Conservation (phyloP, 30 jellyfish, hydroid and myxozoan species). For the Calvadosia cruxmelitensis region DNA sequence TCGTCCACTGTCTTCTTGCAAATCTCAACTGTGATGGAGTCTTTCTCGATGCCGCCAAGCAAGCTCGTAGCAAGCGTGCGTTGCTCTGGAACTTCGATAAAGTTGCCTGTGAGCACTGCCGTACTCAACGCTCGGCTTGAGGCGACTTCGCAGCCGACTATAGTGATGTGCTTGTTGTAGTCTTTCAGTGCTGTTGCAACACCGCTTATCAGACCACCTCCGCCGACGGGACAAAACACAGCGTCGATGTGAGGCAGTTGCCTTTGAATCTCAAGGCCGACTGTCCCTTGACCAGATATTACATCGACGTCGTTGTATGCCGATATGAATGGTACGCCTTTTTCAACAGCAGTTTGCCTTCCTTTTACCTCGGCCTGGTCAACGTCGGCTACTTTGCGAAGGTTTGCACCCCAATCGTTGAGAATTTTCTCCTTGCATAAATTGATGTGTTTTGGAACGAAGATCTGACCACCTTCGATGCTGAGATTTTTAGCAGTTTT, state of each 20-base stretch:
- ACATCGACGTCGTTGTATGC: conserved; percentile 69
- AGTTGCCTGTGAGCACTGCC: not conserved
- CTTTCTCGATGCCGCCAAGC: not conserved
- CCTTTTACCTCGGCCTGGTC: not conserved
- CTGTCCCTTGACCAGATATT: conserved; percentile 76
- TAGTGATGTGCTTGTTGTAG: conserved; percentile 30
- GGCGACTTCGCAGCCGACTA: not conserved
- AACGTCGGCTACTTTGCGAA: not conserved
- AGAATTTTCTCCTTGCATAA: not conserved
- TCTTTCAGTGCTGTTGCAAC: conserved; percentile 37
- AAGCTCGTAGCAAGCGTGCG: not conserved
- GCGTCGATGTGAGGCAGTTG: conserved; percentile 62
- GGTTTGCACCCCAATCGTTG: not conserved
- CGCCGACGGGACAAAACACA: conserved; percentile 79
- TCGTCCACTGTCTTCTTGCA: conserved; percentile 63
- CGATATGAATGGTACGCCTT: conserved; percentile 23
- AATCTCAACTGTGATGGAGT: conserved; percentile 39
- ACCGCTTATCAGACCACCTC: conserved; percentile 82
- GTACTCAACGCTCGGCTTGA: not conserved
- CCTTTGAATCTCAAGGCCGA: conserved; percentile 48
- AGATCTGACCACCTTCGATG: not conserved
- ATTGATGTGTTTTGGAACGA: not conserved
- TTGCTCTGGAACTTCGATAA: not conserved
- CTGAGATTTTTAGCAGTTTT: not conserved
- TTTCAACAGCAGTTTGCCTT: conserved; percentile 2